Conservation (phyloP, 2,888 invertebrate genomes). For the Cremastobaeus sp. region DNA sequence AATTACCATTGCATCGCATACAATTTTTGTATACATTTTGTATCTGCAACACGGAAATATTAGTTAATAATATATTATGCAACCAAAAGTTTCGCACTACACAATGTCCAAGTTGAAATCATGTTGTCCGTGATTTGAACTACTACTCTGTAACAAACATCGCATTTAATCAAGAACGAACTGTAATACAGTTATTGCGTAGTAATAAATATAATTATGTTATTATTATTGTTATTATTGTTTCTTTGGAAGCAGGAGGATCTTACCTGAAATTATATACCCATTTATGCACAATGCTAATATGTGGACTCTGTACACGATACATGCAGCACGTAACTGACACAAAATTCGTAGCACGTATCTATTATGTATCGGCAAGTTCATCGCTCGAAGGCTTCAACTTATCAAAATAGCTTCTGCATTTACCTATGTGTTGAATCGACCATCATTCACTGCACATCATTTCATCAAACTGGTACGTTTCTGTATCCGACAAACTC, state of each 20-base stretch:
- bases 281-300: slow-evolving; percentile 53
- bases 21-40: too few relatives aligned
- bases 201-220: slow-evolving; percentile 19
- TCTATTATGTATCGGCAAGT: slow-evolving; percentile 57
- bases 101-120: too few relatives aligned
- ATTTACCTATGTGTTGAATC: slow-evolving; percentile 51
- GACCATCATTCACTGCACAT: slow-evolving; percentile 52
- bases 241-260: slow-evolving; percentile 31
- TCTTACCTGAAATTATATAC: slow-evolving; percentile 50
- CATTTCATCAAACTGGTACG: slow-evolving; percentile 50
- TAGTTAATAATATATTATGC: too few relatives aligned
- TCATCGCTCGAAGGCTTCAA: slow-evolving; percentile 57
- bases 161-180: too few relatives aligned
- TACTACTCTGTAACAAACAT: too few relatives aligned
- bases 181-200: slow-evolving; percentile 15
- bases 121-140: too few relatives aligned
- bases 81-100: too few relatives aligned
- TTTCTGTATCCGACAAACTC: slow-evolving; percentile 47
- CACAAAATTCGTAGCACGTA: slow-evolving; percentile 58
- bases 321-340: slow-evolving; percentile 47
- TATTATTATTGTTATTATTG: slow-evolving; percentile 30
- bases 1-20: too few relatives aligned
- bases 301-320: slow-evolving; percentile 37
- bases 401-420: slow-evolving; percentile 59
- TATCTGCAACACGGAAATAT: too few relatives aligned